phyloP scores from a whole-genome alignment of 2,888 invertebrate genomes.

The Phasia obesa region DNA sequence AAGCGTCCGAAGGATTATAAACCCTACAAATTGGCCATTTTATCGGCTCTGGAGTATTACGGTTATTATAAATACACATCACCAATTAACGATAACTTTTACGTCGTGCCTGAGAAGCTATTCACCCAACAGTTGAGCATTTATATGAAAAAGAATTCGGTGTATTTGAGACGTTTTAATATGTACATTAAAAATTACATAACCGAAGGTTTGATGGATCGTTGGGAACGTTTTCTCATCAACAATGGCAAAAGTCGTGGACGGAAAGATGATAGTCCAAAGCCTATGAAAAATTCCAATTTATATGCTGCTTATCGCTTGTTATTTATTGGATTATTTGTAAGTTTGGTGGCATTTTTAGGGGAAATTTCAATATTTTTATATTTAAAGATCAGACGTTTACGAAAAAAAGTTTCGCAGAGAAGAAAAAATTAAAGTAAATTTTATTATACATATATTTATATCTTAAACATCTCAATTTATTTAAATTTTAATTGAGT shows the following conservation, averaged over 20 bases:
- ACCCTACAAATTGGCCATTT: constrained; percentile 64
- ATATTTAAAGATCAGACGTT: not conserved
- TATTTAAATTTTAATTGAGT: no score
- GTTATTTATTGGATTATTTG: constrained; percentile 49
- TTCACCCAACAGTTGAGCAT: constrained; percentile 74
- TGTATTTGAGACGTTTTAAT: constrained; percentile 70
- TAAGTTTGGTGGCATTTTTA: constrained; percentile 26
- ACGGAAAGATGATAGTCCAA: constrained; percentile 47
- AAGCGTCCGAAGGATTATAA: not conserved
- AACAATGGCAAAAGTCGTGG: not conserved
- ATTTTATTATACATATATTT: no score
- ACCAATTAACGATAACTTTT: constrained; percentile 48
- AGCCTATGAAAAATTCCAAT: constrained; percentile 56
- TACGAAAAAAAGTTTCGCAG: not conserved
- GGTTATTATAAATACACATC: constrained; percentile 69
- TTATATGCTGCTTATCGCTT: constrained; percentile 67
- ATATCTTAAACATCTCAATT: no score
- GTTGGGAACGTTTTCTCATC: constrained; percentile 67
- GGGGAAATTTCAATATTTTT: constrained; percentile 31
- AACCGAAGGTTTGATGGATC: constrained; percentile 70
- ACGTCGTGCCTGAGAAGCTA: constrained; percentile 70
- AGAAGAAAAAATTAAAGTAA: not conserved
- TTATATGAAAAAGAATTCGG: constrained; percentile 73
- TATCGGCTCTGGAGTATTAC: constrained; percentile 73
- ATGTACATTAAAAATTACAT: constrained; percentile 65